Conservation (phyloP, 2,797 vertebrate genomes). For the Antennarius maculatus region DNA sequence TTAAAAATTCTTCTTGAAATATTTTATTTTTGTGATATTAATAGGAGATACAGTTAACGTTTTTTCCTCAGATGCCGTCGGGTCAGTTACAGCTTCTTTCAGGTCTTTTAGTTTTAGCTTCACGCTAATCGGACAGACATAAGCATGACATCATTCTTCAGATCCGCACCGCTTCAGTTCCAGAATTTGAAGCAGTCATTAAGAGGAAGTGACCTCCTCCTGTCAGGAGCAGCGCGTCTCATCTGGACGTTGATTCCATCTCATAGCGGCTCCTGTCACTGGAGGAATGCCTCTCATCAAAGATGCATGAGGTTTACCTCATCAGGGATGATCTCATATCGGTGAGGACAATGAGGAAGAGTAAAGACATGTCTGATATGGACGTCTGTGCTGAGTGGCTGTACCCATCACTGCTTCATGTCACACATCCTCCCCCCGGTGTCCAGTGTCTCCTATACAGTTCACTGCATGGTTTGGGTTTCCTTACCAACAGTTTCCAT, state of each 20-base stretch:
- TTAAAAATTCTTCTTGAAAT: too few relatives aligned
- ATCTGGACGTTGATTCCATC: conserved; percentile 25
- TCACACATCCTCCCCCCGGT: conserved; percentile 42
- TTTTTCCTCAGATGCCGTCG: too few relatives aligned
- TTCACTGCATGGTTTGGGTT: conserved; percentile 57
- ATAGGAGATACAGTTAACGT: too few relatives aligned
- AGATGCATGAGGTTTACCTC: conserved; percentile 33
- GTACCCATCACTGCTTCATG: conserved; percentile 21
- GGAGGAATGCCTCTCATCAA: conserved; percentile 48
- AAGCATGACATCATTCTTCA: too few relatives aligned
- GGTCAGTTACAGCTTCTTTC: too few relatives aligned
- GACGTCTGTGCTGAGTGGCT: neutral
- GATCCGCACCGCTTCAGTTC: too few relatives aligned
- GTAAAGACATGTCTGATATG: conserved; percentile 2
- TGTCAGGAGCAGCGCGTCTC: neutral
- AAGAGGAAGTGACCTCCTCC: conserved; percentile 21
- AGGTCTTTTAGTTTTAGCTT: too few relatives aligned
- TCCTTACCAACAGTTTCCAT: conserved; percentile 71
- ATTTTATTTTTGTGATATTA: too few relatives aligned
- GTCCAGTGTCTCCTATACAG: conserved; percentile 50
- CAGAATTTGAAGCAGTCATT: too few relatives aligned
- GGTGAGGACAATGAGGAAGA: conserved; percentile 10
- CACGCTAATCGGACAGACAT: too few relatives aligned
- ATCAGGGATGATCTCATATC: neutral
- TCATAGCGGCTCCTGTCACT: conserved; percentile 39